A percentile compares a stretch with the other conserved stretches of the same genome.
These are phyloP conservation scores for Ptychochromis oligacanthus DNA, from an alignment of 2,113 vertebrate genomes.

Conservation along the genomic window DNA sequence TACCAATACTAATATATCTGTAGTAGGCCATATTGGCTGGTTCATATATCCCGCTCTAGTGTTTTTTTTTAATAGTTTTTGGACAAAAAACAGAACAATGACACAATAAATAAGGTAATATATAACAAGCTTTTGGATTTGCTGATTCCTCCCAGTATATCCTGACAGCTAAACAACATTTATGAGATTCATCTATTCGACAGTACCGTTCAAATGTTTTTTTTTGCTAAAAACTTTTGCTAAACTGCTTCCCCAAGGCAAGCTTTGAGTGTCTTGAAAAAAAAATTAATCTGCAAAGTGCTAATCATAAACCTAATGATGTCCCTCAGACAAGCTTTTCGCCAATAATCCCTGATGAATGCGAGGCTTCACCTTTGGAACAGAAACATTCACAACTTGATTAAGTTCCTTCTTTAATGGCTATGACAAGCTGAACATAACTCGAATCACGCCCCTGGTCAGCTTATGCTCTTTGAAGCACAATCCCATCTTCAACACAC, in stretches of 20 bases:
- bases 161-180: too few relatives aligned
- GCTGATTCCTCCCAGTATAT: too few relatives aligned
- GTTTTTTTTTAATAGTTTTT: too few relatives aligned
- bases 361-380: background rate
- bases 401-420: slow-evolving; percentile 21
- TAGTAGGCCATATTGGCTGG: too few relatives aligned
- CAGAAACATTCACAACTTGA: slow-evolving; percentile 15
- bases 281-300: background rate
- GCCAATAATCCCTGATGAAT: background rate
- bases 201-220: too few relatives aligned
- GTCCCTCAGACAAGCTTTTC: background rate
- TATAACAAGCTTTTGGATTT: too few relatives aligned
- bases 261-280: background rate
- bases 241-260: background rate
- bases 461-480: background rate
- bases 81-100: too few relatives aligned
- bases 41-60: too few relatives aligned
- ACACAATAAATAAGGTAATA: too few relatives aligned
- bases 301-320: slow-evolving; percentile 18
- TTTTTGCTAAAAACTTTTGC: background rate
- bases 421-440: slow-evolving; percentile 6
- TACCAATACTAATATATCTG: too few relatives aligned
- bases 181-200: too few relatives aligned
- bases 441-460: background rate
- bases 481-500: background rate